Conservation (phyloP, 1,140 invertebrate species). For the Meloidogyne exigua region DNA sequence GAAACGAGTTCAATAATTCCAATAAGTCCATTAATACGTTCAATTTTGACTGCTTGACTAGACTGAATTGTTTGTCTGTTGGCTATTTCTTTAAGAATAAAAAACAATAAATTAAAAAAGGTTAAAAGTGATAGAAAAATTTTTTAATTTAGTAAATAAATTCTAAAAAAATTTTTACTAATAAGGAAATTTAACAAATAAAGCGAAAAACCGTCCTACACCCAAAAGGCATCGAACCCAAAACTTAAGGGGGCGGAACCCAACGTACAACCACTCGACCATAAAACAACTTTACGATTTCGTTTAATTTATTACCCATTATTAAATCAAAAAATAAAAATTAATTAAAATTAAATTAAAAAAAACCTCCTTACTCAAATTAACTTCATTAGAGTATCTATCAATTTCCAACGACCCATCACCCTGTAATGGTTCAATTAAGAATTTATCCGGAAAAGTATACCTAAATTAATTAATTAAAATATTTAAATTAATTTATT, state of each 20-base stretch:
- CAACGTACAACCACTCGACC: too few relatives aligned
- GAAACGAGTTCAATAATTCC: conserved; percentile 81
- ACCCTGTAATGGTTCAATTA: conserved; percentile 9
- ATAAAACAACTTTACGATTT: too few relatives aligned
- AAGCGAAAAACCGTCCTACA: too few relatives aligned
- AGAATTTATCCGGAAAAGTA: conserved; percentile 14
- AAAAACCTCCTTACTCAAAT: conserved; percentile 15
- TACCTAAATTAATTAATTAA: conserved; percentile 19
- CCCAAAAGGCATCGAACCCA: too few relatives aligned
- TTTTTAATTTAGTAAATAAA: too few relatives aligned
- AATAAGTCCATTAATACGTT: conserved; percentile 79
- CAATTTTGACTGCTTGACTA: conserved; percentile 41
- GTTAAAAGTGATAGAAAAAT: not conserved
- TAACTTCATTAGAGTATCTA: not conserved
- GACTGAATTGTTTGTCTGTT: conserved; percentile 48
- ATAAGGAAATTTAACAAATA: too few relatives aligned
- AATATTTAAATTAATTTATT: not conserved
- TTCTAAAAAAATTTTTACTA: too few relatives aligned
- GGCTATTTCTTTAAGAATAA: conserved; percentile 5
- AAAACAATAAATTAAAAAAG: too few relatives aligned
- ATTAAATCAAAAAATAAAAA: too few relatives aligned
- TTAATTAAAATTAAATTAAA: too few relatives aligned
- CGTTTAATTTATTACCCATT: too few relatives aligned
- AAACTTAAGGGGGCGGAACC: too few relatives aligned
- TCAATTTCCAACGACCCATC: conserved; percentile 18